Evolutionary conservation across 2,113 vertebrate genomes (phyloP).

Genomic region (Procavia capensis): DNA sequence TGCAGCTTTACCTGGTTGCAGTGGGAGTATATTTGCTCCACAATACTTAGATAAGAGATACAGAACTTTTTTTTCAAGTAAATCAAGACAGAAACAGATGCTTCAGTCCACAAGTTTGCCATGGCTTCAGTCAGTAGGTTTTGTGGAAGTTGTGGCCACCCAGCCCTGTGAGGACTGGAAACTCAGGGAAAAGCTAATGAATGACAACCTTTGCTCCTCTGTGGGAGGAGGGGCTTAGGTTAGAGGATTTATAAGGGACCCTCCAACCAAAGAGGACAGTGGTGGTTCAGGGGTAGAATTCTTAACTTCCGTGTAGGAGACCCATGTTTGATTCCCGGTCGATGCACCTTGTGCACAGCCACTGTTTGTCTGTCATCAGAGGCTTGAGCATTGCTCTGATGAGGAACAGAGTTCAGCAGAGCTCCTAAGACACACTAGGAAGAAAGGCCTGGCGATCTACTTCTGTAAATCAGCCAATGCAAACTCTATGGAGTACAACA

Average conservation of each 20-base stretch:
- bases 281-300: neutral
- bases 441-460: neutral
- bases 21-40: neutral
- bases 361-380: neutral
- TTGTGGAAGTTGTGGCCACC: too few species aligned
- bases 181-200: neutral
- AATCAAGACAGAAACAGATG: slow-evolving; percentile 13
- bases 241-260: neutral
- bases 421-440: neutral
- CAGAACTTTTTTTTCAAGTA: neutral
- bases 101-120: neutral
- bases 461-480: neutral
- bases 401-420: neutral
- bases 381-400: neutral
- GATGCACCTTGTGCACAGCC: neutral
- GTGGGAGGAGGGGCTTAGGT: neutral
- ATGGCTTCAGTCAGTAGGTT: neutral
- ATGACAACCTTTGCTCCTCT: neutral
- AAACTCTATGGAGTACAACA: neutral
- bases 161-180: neutral
- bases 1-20: neutral
- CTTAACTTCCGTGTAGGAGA: neutral
- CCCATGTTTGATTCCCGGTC: neutral
- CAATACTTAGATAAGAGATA: neutral
- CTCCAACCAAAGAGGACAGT: neutral